Evolutionary conservation across 2,113 vertebrate genomes (phyloP).

Genomic region (Limanda limanda): DNA sequence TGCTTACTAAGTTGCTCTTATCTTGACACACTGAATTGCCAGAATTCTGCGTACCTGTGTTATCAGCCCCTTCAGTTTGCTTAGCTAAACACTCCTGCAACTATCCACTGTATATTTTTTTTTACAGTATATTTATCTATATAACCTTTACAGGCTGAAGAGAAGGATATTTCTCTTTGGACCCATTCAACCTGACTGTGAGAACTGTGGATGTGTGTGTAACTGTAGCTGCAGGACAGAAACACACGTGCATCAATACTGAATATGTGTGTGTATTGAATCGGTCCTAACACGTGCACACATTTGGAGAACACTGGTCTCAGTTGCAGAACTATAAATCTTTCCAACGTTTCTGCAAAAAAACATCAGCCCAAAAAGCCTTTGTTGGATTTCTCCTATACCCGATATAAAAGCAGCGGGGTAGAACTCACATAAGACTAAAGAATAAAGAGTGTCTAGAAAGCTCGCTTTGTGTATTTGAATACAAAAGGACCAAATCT

Average conservation of each 20-base stretch:
- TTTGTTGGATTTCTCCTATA: not conserved
- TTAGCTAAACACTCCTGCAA: slow-evolving; percentile 52
- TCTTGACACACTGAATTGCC: slow-evolving; percentile 54
- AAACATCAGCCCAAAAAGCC: no score
- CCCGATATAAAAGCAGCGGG: not conserved
- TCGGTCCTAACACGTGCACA: slow-evolving; percentile 1
- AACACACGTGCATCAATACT: not conserved
- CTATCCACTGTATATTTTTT: not conserved
- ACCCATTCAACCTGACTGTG: slow-evolving; percentile 8
- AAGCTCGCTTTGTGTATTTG: slow-evolving; percentile 15
- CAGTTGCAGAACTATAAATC: not conserved
- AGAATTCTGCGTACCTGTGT: slow-evolving; percentile 52
- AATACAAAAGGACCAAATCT: slow-evolving; percentile 7
- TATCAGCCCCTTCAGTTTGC: slow-evolving; percentile 48
- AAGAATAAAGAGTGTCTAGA: not conserved
- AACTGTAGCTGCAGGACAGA: not conserved
- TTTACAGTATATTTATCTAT: not conserved
- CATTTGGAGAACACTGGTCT: not conserved
- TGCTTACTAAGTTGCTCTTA: slow-evolving; percentile 65
- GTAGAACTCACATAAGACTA: not conserved
- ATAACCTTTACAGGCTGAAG: not conserved
- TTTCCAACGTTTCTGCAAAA: not conserved
- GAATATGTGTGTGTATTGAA: not conserved
- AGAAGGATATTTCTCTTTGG: slow-evolving; percentile 14
- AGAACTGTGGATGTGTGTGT: slow-evolving; percentile 6